A percentile compares a stretch with the other conserved stretches of the same genome.
Evolutionary conservation across 2,888 invertebrate species (phyloP).

Genomic region (Allacma fusca): DNA sequence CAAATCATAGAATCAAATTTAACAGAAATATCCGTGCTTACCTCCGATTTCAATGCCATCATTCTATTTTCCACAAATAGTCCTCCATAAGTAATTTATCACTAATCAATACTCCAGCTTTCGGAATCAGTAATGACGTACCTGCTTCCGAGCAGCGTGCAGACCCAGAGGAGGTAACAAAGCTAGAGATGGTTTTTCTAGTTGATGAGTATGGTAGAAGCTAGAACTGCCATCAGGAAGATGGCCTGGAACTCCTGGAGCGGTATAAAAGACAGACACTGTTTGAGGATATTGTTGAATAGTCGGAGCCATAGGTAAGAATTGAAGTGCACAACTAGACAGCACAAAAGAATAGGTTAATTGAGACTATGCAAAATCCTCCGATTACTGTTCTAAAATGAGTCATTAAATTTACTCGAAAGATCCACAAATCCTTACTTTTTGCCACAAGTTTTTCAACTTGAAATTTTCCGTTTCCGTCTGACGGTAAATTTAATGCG

Average conservation of each 20-base stretch:
- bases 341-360: not conserved
- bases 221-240: conserved; percentile 9
- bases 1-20: no score
- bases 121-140: no score
- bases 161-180: not conserved
- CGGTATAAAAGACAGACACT: conserved; percentile 24
- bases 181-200: not conserved
- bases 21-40: no score
- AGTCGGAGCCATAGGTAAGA: conserved; percentile 21
- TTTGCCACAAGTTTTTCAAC: not conserved
- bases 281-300: conserved; percentile 20
- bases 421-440: not conserved
- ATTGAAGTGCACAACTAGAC: no score
- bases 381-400: not conserved
- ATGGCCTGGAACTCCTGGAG: conserved; percentile 25
- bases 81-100: no score
- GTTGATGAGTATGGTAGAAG: not conserved
- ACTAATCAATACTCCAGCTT: no score
- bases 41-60: no score
- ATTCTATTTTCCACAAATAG: no score
- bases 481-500: not conserved
- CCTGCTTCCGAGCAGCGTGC: not conserved
- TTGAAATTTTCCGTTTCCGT: not conserved
- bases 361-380: not conserved
- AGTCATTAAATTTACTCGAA: not conserved